Evolutionary conservation across 2,113 vertebrate species (phyloP).

Genomic region (Callipepla californica): DNA sequence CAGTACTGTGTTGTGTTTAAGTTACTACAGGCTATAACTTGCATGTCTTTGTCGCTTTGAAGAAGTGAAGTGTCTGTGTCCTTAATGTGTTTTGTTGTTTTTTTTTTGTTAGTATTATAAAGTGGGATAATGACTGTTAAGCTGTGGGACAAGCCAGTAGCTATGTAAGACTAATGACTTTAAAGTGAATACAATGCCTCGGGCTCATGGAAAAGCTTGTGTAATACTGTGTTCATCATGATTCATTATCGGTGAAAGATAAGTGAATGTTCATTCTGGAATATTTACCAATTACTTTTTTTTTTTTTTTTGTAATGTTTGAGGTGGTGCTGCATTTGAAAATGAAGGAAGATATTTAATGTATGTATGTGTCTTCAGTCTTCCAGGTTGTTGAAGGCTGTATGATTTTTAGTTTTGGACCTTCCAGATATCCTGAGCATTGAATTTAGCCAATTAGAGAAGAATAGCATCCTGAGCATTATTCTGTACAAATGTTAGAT

Average conservation of each 20-base stretch:
- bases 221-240: neutral
- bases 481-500: neutral
- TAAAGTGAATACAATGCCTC: neutral
- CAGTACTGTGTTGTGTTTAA: neutral
- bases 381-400: neutral
- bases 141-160: neutral
- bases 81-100: neutral
- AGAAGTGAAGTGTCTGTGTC: rapidly evolving
- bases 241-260: neutral
- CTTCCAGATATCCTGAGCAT: neutral
- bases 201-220: neutral
- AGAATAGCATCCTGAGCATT: neutral
- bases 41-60: neutral
- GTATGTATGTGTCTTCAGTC: rapidly evolving
- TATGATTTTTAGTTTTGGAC: neutral
- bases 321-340: neutral
- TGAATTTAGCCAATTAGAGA: neutral
- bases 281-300: neutral
- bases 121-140: neutral
- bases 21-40: slow-evolving; percentile 12
- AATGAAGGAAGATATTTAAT: neutral
- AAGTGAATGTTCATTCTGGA: neutral
- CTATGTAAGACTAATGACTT: neutral
- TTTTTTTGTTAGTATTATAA: neutral
- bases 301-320: neutral